Conservation (phyloP, 2,888 invertebrate genomes). For the Xanthostigma xanthostigma region DNA sequence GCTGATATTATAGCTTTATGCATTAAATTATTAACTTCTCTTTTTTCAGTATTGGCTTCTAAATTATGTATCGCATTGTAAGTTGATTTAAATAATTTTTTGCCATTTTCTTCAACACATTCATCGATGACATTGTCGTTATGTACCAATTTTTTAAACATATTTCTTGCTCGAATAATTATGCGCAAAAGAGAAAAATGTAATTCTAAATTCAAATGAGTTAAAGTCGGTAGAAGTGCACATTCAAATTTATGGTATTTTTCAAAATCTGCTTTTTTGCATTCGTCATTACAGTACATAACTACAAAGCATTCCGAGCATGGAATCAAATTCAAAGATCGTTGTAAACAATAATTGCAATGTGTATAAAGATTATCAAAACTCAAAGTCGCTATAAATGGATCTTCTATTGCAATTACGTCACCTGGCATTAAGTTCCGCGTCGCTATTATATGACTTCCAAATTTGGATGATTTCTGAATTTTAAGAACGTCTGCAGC, state of each 20-base stretch:
- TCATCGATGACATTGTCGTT: no score
- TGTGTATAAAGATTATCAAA: slow-evolving; percentile 36
- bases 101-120: no score
- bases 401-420: slow-evolving; percentile 59
- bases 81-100: no score
- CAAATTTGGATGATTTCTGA: slow-evolving; percentile 30
- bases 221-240: slow-evolving; percentile 42
- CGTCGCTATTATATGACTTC: slow-evolving; percentile 54
- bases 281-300: slow-evolving; percentile 49
- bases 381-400: slow-evolving; percentile 47
- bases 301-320: slow-evolving; percentile 48
- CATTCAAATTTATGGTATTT: slow-evolving; percentile 70
- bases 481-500: no score
- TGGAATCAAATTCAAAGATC: slow-evolving; percentile 42
- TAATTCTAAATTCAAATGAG: slow-evolving; percentile 35
- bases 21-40: no score
- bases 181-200: no score
- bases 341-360: slow-evolving; percentile 53
- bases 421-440: slow-evolving; percentile 58
- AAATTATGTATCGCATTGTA: no score
- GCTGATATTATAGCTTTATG: no score
- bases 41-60: no score
- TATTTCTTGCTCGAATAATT: no score
- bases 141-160: no score
- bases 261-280: slow-evolving; percentile 44